Base-by-base conservation (phyloP, 2,113 vertebrate species). In the Meleagris gallopavo region DNA sequence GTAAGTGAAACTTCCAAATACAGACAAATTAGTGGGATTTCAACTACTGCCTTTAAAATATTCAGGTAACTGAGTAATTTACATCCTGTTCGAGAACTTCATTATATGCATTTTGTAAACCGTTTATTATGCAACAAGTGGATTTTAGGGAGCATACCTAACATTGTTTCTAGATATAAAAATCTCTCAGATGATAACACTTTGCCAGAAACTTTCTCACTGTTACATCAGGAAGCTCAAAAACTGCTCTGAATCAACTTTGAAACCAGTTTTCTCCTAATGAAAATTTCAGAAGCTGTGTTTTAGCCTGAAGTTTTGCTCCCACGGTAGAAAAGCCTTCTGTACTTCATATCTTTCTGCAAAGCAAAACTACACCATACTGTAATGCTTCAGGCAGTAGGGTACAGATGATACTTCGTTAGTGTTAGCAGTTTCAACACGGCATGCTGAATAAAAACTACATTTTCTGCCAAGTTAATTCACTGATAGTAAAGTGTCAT, bases 231-330 rank as follows among this genome's bases (percentile, higher is more conserved):
- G 41, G 62, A 87, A 94, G 86, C 61, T 84, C 57, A 48, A n/a
- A 10, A 95, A 82, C 61, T 71, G 34, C 34, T 87, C 66, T 32
- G 34, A 67, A 79, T 67, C 82, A 79, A 20, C 81, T 93, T 91
- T 60, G 66, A 89, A 61, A 71, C 62, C 43, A 75, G 89, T 76
- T 79, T 91, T 66, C 54, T 89, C 38, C 62, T 61, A 91, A 90
- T 76, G 62, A 89, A 89, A 91, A 52, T 79, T 91, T 76, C 66
- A 88, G 82, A 45, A 83, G 62, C 52, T 34, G 30, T 5, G 10
- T 32, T 87, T 55, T 75, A 91, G 25, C 71, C 78, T 65, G 13
- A 69, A 91, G 88, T 75, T 93, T 82, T 27, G 29, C 6, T 89
- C 46, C 8, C 38, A 30, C 22, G 17, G 72, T 2, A 88, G 79